A percentile compares a stretch with the other conserved stretches of the same genome.
These are phyloP conservation scores for Pelecanus crispus DNA, from an alignment of 2,113 vertebrate species.

Conservation along the genomic window DNA sequence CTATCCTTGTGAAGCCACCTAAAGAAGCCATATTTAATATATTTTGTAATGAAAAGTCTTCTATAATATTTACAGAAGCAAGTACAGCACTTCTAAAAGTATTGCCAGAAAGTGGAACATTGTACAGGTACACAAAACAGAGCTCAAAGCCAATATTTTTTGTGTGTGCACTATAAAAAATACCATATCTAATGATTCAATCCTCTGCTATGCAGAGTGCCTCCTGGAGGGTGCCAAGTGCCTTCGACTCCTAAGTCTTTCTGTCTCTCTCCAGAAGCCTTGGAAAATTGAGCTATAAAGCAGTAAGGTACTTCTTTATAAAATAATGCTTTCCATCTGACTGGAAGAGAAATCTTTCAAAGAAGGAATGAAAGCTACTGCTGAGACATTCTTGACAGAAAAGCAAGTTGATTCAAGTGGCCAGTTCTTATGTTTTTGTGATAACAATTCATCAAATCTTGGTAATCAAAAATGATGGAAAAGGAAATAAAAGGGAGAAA, in stretches of 20 bases:
- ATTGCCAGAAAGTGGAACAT: background rate
- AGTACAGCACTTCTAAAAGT: background rate
- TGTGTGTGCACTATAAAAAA: background rate
- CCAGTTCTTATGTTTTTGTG: conserved; percentile 32
- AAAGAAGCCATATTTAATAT: background rate
- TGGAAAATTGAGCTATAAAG: conserved; percentile 53
- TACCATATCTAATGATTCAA: background rate
- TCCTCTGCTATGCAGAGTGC: background rate
- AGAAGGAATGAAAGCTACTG: conserved; percentile 45
- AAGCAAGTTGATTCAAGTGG: conserved; percentile 51
- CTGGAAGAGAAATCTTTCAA: conserved; percentile 51
- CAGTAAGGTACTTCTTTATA: conserved; percentile 35
- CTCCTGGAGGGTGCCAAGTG: conserved; percentile 50
- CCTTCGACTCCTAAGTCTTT: conserved; percentile 30
- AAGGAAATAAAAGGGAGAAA: conserved; percentile 45
- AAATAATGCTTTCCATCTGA: conserved; percentile 42
- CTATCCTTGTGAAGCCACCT: background rate
- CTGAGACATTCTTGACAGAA: conserved; percentile 55
- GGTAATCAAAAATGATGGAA: conserved; percentile 41
- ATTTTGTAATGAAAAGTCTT: background rate
- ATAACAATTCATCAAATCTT: conserved; percentile 48
- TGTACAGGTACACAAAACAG: background rate
- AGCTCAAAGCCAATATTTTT: background rate
- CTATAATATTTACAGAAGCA: background rate
- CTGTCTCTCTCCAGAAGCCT: conserved; percentile 4